Percentiles rank a stretch among this genome's conserved stretches.
phyloP scores from a whole-genome alignment of 2,797 vertebrate genomes.

The Gallirallus australis region DNA sequence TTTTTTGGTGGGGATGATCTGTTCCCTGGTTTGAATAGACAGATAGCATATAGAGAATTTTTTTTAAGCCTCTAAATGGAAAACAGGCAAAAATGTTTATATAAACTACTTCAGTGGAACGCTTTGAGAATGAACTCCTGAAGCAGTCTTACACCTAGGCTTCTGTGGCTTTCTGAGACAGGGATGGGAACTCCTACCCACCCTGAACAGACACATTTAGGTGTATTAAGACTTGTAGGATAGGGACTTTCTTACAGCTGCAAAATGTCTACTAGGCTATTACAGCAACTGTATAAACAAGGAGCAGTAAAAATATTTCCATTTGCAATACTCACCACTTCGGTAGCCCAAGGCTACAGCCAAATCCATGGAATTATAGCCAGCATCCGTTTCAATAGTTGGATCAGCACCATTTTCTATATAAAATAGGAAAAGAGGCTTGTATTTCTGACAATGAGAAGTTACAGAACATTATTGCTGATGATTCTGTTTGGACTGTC shows the following conservation, averaged over 20 bases:
- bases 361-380: slow-evolving; percentile 98
- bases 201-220: neutral
- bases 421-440: slow-evolving; percentile 30
- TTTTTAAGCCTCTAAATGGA: neutral
- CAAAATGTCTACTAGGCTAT: neutral
- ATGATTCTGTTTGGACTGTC: neutral
- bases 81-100: neutral
- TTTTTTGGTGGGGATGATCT: neutral
- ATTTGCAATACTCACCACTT: slow-evolving; percentile 84
- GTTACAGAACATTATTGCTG: neutral
- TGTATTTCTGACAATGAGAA: neutral
- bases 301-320: neutral
- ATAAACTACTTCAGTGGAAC: neutral
- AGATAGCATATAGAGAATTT: neutral
- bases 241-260: neutral
- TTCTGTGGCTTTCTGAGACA: neutral
- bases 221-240: neutral
- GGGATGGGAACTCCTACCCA: neutral
- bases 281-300: neutral
- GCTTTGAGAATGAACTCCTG: neutral
- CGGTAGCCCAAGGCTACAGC: slow-evolving; percentile 95
- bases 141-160: neutral
- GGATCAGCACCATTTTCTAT: slow-evolving; percentile 96
- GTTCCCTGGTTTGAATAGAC: neutral
- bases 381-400: slow-evolving; percentile 95